Base-by-base conservation (phyloP, 2,888 invertebrate genomes). In the Anoplius nigerrimus region DNA sequence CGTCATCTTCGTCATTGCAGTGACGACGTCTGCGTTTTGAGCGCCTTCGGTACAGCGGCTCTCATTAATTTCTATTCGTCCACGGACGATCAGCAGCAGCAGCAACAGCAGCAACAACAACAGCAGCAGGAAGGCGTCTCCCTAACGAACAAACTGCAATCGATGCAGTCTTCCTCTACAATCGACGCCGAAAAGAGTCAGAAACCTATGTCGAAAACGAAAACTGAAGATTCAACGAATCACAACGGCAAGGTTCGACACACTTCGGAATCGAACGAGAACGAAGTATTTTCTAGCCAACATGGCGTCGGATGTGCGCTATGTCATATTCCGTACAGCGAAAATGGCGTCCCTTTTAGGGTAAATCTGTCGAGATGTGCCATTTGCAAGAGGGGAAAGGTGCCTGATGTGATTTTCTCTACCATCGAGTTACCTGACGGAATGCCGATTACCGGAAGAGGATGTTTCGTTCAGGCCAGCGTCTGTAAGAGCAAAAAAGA, bases 21-120 rank as follows among this genome's bases (percentile, higher is more conserved):
- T 79, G 98, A 98, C 83, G 98, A 98, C 81, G 96, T 98, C 0
- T 98, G 98, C 86, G 95, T 99, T 0, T 88, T 99, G 43, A 98
- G 97, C 58, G 98, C 97, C 0, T 95, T 93, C 20, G 98, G 98
- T 0, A 98, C 98, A 0, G 98, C 98, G 0, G 98, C 97, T 0
- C 93, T 96, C 18, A 95, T 94, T 65, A 92, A 92, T 80, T 90
- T 92, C 83, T 90, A 91, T 43, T 91, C 90, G 66, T 84, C 87
- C 15, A 90, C 84, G 74, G 89, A 86, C 52, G 86, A 87, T 20
- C 71, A 93, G 80, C 93, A 90, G 88, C 92, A 91, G 87, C 95
- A 92, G 81, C 93, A 93, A 80, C 89, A 90, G 67, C 91, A 90
- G 88, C 92, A 91, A 86, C 95, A 93, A 79, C 93, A 90, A 88